These are phyloP conservation scores for Pterophyllum scalare DNA, from an alignment of 2,113 vertebrate genomes.

Conservation along the genomic window DNA sequence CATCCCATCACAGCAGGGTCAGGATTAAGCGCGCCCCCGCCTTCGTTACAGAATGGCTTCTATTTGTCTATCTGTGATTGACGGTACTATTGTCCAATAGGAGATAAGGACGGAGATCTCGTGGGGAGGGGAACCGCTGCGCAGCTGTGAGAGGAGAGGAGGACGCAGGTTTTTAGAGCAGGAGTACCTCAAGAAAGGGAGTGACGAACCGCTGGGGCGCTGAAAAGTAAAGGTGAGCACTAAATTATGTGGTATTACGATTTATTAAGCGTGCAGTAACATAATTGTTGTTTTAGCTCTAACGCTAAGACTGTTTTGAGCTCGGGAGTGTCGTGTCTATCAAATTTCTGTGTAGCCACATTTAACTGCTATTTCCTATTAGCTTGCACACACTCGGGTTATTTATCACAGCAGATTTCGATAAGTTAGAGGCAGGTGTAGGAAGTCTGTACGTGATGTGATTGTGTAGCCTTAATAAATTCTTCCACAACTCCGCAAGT, in stretches of 20 bases:
- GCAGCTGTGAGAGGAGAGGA: slow-evolving; percentile 39
- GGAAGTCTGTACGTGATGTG: neutral
- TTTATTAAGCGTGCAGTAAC: fast-evolving
- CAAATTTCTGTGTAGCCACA: neutral
- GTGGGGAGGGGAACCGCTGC: neutral
- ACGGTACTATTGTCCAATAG: slow-evolving; percentile 39
- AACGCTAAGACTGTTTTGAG: neutral
- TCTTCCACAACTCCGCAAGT: fast-evolving
- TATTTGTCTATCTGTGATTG: slow-evolving; percentile 26
- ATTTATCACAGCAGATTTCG: neutral
- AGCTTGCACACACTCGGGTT: fast-evolving
- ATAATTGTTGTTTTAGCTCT: neutral
- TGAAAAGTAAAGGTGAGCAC: slow-evolving; percentile 51
- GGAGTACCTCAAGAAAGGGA: neutral
- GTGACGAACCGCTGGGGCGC: slow-evolving; percentile 4
- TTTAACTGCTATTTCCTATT: neutral
- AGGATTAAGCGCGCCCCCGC: too few relatives aligned
- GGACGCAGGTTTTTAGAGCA: neutral
- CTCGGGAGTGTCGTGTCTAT: neutral
- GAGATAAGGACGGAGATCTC: neutral
- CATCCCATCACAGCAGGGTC: neutral
- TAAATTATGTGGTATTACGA: too few relatives aligned
- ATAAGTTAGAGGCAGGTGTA: neutral
- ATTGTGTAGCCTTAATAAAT: neutral
- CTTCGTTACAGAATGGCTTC: fast-evolving